Conservation (phyloP, 2,888 invertebrate genomes). For the Chymomyza amoena region DNA sequence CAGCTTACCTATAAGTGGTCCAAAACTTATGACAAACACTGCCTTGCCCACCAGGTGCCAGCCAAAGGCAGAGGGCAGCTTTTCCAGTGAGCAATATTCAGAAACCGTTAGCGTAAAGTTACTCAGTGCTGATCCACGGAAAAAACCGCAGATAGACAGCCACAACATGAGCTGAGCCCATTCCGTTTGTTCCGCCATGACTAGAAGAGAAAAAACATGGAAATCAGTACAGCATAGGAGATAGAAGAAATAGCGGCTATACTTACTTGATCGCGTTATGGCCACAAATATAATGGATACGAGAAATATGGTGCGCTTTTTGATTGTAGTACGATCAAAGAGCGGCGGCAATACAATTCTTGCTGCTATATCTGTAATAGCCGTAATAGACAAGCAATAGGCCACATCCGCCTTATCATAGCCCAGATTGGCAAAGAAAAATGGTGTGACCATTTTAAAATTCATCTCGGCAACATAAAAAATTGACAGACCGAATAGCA, state of each 20-base stretch:
- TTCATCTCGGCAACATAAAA: constrained; percentile 88
- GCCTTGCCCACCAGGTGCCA: constrained; percentile 89
- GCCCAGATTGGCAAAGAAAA: constrained; percentile 83
- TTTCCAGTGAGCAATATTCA: constrained; percentile 86
- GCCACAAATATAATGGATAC: constrained; percentile 86
- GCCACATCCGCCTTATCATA: constrained; percentile 85
- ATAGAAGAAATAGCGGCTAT: constrained; percentile 35
- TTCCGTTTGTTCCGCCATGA: constrained; percentile 86
- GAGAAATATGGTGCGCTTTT: constrained; percentile 86
- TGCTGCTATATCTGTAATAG: constrained; percentile 86
- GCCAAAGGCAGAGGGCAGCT: constrained; percentile 87
- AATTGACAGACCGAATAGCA: constrained; percentile 85
- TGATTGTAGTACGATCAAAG: constrained; percentile 84
- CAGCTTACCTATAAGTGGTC: constrained; percentile 84
- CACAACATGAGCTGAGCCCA: constrained; percentile 85
- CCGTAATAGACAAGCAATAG: constrained; percentile 86
- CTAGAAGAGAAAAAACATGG: constrained; percentile 76
- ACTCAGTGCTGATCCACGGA: constrained; percentile 87
- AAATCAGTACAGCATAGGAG: not conserved
- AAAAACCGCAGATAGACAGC: constrained; percentile 88
- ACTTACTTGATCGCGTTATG: constrained; percentile 86
- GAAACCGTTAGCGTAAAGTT: constrained; percentile 89
- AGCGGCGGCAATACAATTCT: constrained; percentile 86
- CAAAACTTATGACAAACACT: constrained; percentile 84
- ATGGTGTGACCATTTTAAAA: constrained; percentile 86